Conservation (phyloP, 1,140 invertebrate species). For the Brachionus manjavacas region DNA sequence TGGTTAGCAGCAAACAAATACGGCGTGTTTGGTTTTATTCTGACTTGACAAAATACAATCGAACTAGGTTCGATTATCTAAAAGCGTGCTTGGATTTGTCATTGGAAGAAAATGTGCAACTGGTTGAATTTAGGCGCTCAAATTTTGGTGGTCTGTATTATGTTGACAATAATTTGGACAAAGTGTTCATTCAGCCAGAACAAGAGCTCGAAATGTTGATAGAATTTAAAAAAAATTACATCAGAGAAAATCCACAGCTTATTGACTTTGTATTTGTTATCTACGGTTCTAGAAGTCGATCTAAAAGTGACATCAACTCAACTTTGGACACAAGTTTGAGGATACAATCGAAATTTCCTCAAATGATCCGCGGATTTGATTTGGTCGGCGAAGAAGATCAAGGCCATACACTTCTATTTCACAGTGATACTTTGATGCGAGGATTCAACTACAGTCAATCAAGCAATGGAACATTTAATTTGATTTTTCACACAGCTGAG, state of each 20-base stretch:
- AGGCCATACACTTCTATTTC: slow-evolving; percentile 47
- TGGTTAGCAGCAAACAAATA: slow-evolving; percentile 27
- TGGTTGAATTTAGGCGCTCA: slow-evolving; percentile 17
- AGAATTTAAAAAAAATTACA: slow-evolving; percentile 35
- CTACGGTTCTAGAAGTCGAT: not conserved
- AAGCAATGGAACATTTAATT: slow-evolving; percentile 43
- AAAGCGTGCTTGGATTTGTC: not conserved
- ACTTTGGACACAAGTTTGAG: not conserved
- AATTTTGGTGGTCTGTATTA: slow-evolving; percentile 31
- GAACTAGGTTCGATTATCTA: slow-evolving; percentile 29
- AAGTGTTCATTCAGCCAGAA: not conserved
- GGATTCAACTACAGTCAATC: slow-evolving; percentile 35
- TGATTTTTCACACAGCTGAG: slow-evolving; percentile 47
- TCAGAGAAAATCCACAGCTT: not conserved
- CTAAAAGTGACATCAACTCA: not conserved
- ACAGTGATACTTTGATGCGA: slow-evolving; percentile 43
- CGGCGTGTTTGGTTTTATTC: slow-evolving; percentile 13
- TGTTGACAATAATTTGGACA: slow-evolving; percentile 13
- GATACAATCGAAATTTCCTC: slow-evolving; percentile 45
- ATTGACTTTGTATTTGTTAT: slow-evolving; percentile 42
- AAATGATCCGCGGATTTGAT: slow-evolving; percentile 47
- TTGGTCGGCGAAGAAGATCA: slow-evolving; percentile 48
- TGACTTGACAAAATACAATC: slow-evolving; percentile 18
- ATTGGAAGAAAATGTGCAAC: slow-evolving; percentile 33
- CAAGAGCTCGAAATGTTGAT: not conserved